A percentile compares a stretch with the other conserved stretches of the same genome.
Conservation (phyloP, 2,113 vertebrate genomes). For the Sylvilagus bachmani region DNA sequence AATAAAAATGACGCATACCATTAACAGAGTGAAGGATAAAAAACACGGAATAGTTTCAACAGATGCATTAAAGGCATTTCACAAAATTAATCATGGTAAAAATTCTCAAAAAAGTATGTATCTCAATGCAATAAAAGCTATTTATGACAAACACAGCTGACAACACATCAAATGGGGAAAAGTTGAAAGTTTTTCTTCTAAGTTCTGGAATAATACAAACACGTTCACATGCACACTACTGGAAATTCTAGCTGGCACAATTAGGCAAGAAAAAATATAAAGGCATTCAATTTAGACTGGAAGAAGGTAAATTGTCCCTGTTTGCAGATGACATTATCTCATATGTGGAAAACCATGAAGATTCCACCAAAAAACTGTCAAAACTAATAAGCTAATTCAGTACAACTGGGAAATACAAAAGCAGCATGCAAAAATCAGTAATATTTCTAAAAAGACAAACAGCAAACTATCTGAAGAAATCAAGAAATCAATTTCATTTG, state of each 20-base stretch:
- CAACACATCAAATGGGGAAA: background rate
- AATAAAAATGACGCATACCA: background rate
- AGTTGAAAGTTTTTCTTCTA: background rate
- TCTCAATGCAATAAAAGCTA: background rate
- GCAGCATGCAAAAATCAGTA: background rate
- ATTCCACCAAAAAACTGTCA: background rate
- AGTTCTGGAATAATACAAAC: background rate
- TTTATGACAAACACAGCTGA: background rate
- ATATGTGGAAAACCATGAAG: background rate
- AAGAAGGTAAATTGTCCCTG: background rate
- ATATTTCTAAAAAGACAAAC: background rate
- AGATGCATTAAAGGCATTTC: background rate
- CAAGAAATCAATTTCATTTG: background rate
- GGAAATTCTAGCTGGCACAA: background rate
- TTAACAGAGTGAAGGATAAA: background rate
- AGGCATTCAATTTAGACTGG: background rate
- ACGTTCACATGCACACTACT: background rate
- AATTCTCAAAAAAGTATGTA: background rate
- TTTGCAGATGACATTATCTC: background rate
- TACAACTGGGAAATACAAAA: background rate
- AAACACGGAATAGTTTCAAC: background rate
- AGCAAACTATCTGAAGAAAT: background rate
- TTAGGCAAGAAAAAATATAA: background rate
- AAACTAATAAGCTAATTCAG: background rate
- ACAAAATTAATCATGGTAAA: background rate